Percentiles rank a stretch among this genome's conserved stretches.
These are phyloP conservation scores for Aspidapion aeneum DNA, from an alignment of 2,888 invertebrate species.

Conservation along the genomic window DNA sequence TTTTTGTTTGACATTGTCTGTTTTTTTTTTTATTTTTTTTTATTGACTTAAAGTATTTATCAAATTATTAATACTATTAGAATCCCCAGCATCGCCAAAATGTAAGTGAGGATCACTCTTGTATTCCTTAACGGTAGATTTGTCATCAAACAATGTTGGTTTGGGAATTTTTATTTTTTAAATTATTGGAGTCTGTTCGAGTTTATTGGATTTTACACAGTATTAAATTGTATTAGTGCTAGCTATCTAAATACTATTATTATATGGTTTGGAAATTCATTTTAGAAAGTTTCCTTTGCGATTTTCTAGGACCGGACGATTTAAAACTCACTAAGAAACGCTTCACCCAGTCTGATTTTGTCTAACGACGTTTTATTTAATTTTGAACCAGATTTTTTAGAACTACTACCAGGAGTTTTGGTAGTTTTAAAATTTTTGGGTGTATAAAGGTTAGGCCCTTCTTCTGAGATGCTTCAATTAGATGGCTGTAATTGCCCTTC, in stretches of 20 bases:
- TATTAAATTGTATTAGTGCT: too few relatives aligned
- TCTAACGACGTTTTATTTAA: slow-evolving; percentile 38
- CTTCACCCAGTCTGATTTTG: slow-evolving; percentile 47
- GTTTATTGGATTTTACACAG: slow-evolving; percentile 9
- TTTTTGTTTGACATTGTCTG: slow-evolving; percentile 51
- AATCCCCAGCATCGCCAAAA: slow-evolving; percentile 8
- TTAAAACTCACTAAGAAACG: too few relatives aligned
- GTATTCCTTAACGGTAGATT: not conserved
- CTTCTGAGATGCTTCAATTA: slow-evolving; percentile 50
- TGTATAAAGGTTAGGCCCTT: slow-evolving; percentile 29
- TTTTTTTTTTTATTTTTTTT: slow-evolving; percentile 34
- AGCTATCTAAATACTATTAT: too few relatives aligned
- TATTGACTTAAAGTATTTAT: too few relatives aligned
- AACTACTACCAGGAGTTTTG: slow-evolving; percentile 31
- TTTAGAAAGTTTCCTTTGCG: too few relatives aligned
- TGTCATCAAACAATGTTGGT: not conserved
- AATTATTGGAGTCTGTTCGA: too few relatives aligned
- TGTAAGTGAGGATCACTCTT: slow-evolving; percentile 13
- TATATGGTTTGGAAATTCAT: too few relatives aligned
- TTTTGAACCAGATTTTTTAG: slow-evolving; percentile 38
- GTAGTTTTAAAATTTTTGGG: slow-evolving; percentile 39
- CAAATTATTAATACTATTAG: too few relatives aligned
- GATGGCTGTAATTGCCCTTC: slow-evolving; percentile 50
- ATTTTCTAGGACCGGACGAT: too few relatives aligned
- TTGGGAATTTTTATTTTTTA: too few relatives aligned